phyloP scores from a whole-genome alignment of 2,113 vertebrate genomes.

The Butastur rufipennis region DNA sequence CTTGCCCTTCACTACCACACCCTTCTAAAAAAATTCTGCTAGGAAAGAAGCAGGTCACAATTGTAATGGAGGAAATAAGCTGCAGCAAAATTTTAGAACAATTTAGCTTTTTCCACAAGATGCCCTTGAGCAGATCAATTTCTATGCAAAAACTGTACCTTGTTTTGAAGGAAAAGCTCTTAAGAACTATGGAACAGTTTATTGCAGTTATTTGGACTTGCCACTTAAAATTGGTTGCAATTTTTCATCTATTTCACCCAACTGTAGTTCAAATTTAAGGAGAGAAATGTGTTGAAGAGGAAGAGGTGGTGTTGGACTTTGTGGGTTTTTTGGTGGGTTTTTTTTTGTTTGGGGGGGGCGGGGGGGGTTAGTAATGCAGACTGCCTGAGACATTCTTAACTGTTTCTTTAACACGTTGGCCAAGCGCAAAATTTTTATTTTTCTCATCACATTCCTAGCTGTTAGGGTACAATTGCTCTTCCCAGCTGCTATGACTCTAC shows the following conservation, averaged over 20 bases:
- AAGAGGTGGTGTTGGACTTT: not conserved
- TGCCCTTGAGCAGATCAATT: not conserved
- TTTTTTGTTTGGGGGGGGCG: too few species aligned
- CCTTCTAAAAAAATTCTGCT: not conserved
- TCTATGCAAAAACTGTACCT: not conserved
- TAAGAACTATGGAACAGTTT: not conserved
- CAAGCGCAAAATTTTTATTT: not conserved
- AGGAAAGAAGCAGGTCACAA: not conserved
- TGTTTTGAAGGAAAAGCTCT: not conserved
- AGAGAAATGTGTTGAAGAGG: not conserved
- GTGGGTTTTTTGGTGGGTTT: accelerated
- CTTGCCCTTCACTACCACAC: not conserved
- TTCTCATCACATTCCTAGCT: not conserved
- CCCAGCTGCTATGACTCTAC: not conserved
- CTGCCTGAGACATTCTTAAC: not conserved
- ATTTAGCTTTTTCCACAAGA: not conserved
- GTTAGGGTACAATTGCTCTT: not conserved
- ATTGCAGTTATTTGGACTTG: not conserved
- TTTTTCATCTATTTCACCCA: not conserved
- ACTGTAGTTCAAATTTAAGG: not conserved
- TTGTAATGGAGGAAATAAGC: not conserved
- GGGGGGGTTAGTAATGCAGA: not conserved
- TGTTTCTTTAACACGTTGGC: not conserved
- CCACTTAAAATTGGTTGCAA: not conserved
- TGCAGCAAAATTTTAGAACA: not conserved